Conservation (phyloP, 2,797 vertebrate species). For the Sebastes kiyomatsui region DNA sequence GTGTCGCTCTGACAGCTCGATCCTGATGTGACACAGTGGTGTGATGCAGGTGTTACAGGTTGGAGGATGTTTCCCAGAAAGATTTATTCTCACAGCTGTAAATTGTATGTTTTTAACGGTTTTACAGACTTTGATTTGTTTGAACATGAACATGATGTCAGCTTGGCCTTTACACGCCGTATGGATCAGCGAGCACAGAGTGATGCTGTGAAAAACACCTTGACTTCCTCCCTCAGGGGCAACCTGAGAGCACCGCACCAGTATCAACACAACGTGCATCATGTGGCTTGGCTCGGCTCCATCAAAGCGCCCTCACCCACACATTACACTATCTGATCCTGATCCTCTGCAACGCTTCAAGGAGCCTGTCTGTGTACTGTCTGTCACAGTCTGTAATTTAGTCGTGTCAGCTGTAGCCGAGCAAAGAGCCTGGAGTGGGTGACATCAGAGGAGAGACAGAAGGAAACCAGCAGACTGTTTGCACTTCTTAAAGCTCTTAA, state of each 20-base stretch:
- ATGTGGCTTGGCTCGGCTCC: conserved; percentile 20
- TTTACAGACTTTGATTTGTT: not conserved
- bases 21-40: not conserved
- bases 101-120: not conserved
- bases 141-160: not conserved
- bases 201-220: conserved; percentile 8
- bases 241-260: conserved; percentile 30
- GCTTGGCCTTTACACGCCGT: not conserved
- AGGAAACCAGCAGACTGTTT: not conserved
- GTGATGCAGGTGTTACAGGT: conserved; percentile 2
- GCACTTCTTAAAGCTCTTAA: conserved; percentile 2
- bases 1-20: conserved; percentile 4
- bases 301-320: conserved; percentile 31
- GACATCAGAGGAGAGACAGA: conserved; percentile 52
- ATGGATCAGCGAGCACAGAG: conserved; percentile 10
- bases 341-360: conserved; percentile 50
- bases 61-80: not conserved
- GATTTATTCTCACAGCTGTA: not conserved
- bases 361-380: conserved; percentile 51
- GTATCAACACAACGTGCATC: conserved; percentile 31
- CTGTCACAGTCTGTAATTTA: conserved; percentile 66
- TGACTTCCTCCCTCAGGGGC: conserved; percentile 19
- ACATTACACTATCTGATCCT: conserved; percentile 47
- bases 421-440: conserved; percentile 39
- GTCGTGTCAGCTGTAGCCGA: conserved; percentile 41